Conservation (phyloP, 2,113 vertebrate species). For the Xenopus laevis region DNA sequence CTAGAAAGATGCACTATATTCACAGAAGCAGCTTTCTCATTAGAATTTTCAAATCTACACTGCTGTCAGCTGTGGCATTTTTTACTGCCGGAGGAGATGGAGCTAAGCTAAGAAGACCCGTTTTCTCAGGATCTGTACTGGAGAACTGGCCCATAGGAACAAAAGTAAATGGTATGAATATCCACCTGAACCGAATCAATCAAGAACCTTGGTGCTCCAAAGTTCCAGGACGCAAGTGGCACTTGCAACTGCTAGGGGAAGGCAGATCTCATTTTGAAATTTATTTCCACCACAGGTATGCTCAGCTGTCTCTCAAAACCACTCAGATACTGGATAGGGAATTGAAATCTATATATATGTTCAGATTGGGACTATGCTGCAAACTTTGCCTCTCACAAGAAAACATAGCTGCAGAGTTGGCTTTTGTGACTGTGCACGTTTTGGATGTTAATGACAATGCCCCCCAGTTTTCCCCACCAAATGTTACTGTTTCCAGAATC, state of each 20-base stretch:
- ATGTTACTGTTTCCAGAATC: constrained; percentile 54
- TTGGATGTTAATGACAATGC: constrained; percentile 83
- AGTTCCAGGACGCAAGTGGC: constrained; percentile 56
- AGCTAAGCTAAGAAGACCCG: constrained; percentile 57
- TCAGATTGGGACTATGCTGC: constrained; percentile 71
- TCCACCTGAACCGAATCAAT: constrained; percentile 72
- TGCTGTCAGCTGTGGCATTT: constrained; percentile 57
- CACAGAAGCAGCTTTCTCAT: constrained; percentile 46
- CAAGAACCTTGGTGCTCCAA: constrained; percentile 64
- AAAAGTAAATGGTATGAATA: constrained; percentile 73
- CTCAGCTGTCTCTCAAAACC: constrained; percentile 73
- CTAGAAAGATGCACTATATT: neutral
- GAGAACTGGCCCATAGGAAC: constrained; percentile 81
- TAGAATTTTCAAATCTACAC: constrained; percentile 64
- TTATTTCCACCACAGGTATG: constrained; percentile 72
- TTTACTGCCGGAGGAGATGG: constrained; percentile 60
- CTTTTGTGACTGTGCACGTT: constrained; percentile 73
- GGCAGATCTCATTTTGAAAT: constrained; percentile 70
- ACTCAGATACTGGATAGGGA: constrained; percentile 73
- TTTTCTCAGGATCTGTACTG: constrained; percentile 76
- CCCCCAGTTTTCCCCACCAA: constrained; percentile 63
- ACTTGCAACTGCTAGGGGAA: constrained; percentile 73
- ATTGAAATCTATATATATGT: constrained; percentile 64
- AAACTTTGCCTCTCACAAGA: constrained; percentile 52
- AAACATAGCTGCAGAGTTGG: constrained; percentile 59